phyloP scores from a whole-genome alignment of 2,888 invertebrate species.

The Noctua fimbriata region DNA sequence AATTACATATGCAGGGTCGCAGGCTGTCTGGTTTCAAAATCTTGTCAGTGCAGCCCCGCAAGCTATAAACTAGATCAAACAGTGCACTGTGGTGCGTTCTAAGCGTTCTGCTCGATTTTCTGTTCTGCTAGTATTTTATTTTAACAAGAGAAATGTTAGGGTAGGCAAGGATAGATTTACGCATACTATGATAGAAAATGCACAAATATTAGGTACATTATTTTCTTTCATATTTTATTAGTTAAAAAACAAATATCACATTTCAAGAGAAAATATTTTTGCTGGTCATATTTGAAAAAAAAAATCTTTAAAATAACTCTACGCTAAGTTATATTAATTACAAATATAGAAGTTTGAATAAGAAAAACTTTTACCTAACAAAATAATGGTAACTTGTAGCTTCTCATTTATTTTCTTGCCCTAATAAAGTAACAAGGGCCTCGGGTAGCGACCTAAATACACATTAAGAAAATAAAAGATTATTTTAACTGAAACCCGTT shows the following conservation, averaged over 20 bases:
- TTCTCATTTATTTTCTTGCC: slow-evolving; percentile 15
- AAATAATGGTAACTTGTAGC: slow-evolving; percentile 5
- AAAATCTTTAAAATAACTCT: not conserved
- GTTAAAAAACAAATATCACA: not conserved
- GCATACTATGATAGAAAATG: not conserved
- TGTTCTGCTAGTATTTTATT: too few relatives aligned
- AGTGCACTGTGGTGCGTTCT: too few relatives aligned
- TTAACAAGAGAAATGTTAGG: too few relatives aligned
- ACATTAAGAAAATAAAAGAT: slow-evolving; percentile 2
- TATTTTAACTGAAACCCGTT: not conserved
- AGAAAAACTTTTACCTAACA: not conserved
- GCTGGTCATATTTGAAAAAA: not conserved
- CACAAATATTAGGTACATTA: not conserved
- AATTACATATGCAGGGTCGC: not conserved
- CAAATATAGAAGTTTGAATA: not conserved
- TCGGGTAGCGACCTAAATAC: slow-evolving; percentile 1
- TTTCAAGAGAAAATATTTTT: not conserved
- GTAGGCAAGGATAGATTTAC: not conserved
- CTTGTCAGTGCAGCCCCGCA: too few relatives aligned
- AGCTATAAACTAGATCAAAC: too few relatives aligned
- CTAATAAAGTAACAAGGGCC: slow-evolving; percentile 8
- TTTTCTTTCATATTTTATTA: not conserved
- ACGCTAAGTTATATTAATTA: not conserved
- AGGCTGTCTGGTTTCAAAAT: not conserved
- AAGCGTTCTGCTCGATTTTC: too few relatives aligned